Percentiles rank a stretch among this genome's conserved stretches.
phyloP scores from a whole-genome alignment of 2,888 invertebrate genomes.

The Autographa pulchrina region DNA sequence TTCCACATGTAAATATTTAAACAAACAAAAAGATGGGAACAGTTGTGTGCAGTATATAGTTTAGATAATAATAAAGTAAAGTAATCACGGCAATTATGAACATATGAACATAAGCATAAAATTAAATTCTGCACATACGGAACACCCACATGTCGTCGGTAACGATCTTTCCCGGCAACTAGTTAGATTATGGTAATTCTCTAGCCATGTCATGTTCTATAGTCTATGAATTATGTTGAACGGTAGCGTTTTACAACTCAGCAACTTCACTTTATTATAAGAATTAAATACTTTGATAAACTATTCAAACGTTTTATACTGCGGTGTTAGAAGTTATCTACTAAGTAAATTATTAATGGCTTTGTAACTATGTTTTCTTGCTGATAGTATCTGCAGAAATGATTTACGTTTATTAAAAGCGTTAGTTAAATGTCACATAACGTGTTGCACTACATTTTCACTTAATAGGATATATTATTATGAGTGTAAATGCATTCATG shows the following conservation, averaged over 20 bases:
- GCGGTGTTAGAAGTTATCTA: conserved; percentile 22
- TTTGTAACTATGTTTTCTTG: neutral
- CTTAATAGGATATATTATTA: neutral
- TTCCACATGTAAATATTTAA: too few species aligned
- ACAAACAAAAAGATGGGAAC: too few species aligned
- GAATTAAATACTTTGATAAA: conserved; percentile 25
- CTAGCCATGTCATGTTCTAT: conserved; percentile 29
- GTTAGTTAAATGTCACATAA: neutral
- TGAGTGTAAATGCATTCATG: neutral
- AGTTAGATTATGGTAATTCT: conserved; percentile 47
- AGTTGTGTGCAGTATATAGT: too few species aligned
- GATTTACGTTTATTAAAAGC: neutral
- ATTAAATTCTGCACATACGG: neutral
- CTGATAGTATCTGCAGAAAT: neutral
- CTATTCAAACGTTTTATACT: conserved; percentile 23
- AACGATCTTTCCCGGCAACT: conserved; percentile 20
- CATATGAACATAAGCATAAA: too few species aligned
- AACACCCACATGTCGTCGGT: conserved; percentile 21
- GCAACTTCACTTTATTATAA: conserved; percentile 16
- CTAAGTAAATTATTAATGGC: neutral
- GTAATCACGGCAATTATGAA: too few species aligned
- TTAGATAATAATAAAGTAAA: too few species aligned
- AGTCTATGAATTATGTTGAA: conserved; percentile 41
- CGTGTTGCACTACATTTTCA: neutral
- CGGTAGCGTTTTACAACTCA: conserved; percentile 33